Percentiles rank a stretch among this genome's conserved stretches.
Evolutionary conservation across 2,113 vertebrate genomes (phyloP).

Genomic region (Pseudorectes ferrugineus): DNA sequence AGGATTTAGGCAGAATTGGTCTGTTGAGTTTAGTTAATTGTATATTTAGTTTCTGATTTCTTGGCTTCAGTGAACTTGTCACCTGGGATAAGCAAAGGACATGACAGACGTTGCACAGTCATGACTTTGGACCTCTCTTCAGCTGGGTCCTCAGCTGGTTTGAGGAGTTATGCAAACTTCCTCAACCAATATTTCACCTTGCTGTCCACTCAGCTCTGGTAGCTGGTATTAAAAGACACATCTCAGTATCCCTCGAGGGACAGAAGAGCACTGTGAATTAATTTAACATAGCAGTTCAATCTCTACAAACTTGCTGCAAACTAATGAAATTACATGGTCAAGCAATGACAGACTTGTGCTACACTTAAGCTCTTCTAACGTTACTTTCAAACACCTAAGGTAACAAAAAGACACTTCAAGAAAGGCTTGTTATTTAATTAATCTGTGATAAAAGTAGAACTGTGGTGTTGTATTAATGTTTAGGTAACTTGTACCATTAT

Average conservation of each 20-base stretch:
- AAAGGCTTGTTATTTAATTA: not conserved
- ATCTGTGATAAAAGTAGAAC: not conserved
- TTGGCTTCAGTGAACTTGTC: not conserved
- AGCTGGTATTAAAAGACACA: not conserved
- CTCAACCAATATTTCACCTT: not conserved
- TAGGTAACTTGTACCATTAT: not conserved
- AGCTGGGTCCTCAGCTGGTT: not conserved
- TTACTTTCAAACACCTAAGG: not conserved
- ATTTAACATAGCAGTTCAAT: conserved; percentile 15
- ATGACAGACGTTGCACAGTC: not conserved
- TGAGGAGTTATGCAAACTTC: not conserved
- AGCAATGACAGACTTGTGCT: not conserved
- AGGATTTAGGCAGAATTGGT: not conserved
- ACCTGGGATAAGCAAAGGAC: not conserved
- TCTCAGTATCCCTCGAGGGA: conserved; percentile 9
- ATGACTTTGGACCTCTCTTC: not conserved
- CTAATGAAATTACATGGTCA: conserved; percentile 50
- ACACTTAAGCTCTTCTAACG: not conserved
- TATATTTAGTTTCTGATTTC: not conserved
- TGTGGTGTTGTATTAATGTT: not conserved
- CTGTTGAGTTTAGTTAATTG: not conserved
- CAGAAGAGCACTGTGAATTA: conserved; percentile 38
- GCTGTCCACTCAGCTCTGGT: conserved; percentile 9
- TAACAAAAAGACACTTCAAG: not conserved
- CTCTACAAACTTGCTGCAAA: conserved; percentile 14